Base-by-base conservation (phyloP, 1,140 invertebrate species). In the Achatina immaculata region DNA sequence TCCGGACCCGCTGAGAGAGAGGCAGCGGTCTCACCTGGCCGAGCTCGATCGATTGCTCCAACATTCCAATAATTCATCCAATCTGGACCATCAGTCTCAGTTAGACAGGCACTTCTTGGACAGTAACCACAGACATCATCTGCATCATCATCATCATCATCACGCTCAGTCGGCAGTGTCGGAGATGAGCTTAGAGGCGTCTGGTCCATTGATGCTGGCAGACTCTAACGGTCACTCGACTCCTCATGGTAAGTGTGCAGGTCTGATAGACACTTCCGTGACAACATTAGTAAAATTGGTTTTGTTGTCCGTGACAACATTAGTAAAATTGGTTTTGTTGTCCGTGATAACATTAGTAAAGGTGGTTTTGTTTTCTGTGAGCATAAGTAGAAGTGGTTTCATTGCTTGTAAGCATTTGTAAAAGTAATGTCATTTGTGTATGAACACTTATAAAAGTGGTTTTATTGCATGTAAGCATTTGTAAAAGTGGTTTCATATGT, bases 1-100 rank as follows among this genome's bases (percentile, higher is more conserved):
- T n/a, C 45, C 68, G 14, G 68, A 80, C 28, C 78, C 78, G 1
- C 34, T 80, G 19, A 48, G 78, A 34, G 78, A 80, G 36, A 40
- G 68, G 28, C 78, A 80, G 38, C 38, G 71, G 43, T 48, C 66
- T 3, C 66, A 80, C 34, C 21, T 80, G 3, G 42, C 42, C 19
- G 76, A 68, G 7, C 65, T 78, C 11, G 76, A 66, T 28, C 58
- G 40, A 4, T 38, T 76, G 14, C 19, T 51, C 4, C 48, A 76
- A 68, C 76, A 72, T 28, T 40, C 36, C 58, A n/a, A 31, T n/a
- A 71, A 71, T 21, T 28, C 42, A 1, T 16, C 24, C 24, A 38
- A 9, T 43, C 28, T 48, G 31, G 72, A 74, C n/a, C 45, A 45
- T 51, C 72, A 74, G 0, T 14, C 43, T 9, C 72, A 74, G n/a